Base-by-base conservation (phyloP, 2,113 vertebrate genomes). In the Takifugu flavidus region DNA sequence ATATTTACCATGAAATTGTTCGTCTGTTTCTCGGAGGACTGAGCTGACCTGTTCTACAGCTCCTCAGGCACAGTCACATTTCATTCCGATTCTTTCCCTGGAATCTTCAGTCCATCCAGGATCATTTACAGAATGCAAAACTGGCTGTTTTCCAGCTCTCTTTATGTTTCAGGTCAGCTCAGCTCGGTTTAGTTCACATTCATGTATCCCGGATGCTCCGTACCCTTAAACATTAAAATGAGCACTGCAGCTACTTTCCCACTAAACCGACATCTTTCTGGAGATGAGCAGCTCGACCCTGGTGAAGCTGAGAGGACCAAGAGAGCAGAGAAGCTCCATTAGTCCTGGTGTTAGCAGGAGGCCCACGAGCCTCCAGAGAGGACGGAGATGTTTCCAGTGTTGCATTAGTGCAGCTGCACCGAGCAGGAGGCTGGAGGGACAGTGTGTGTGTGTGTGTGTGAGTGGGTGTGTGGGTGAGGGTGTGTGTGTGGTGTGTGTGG, bases 271-370 rank as follows among this genome's bases (percentile, higher is more conserved):
- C n/a, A 15, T 49, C n/a, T 49, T 49, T 6, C 7, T 39, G 34
- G 34, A 39, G 11, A 39, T 39, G n/a, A 49, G 7, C 15, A 49
- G n/a, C 47, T 49, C 8, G 20, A 49, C 47, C 25, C 25, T 10
- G 28, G 44, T 64, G 26, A 49, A 49, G 10, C 10, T 52, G 25
- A 60, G 29, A 15, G 15, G 42, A 47, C 52, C 53, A 42, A 27
- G 31, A 12, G 52, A 49, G 56, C 62, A 13, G 20, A 5, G 27
- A 49, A 27, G 43, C 49, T 57, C 54, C 44, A 56, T 70, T 64
- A 62, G 56, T 57, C 25, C 31, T 49, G 25, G 34, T 49, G 61
- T 74, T 68, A 44, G 12, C 28, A 5, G 51, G 62, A 62, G 66
- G 29, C 34, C 65, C 58, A 55, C 49, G 15, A 51, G 49, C 47